Conservation (phyloP, 2,888 invertebrate species). For the Criorhina ranunculi region DNA sequence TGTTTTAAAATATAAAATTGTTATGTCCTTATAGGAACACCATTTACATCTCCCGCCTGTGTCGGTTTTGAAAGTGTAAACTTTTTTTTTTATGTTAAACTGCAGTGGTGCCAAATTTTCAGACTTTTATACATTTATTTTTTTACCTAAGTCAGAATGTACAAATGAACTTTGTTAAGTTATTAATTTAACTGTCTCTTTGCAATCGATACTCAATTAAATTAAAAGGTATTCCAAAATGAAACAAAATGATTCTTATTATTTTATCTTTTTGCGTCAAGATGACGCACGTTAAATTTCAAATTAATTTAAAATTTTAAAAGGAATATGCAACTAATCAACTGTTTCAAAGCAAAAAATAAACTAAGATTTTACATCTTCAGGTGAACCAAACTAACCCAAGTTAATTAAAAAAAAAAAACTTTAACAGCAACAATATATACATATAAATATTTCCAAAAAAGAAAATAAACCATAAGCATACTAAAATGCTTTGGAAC, state of each 20-base stretch:
- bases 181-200: too few species aligned
- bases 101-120: too few species aligned
- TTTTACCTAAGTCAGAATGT: not conserved
- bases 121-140: too few species aligned
- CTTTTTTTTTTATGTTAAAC: too few species aligned
- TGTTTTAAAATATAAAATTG: too few species aligned
- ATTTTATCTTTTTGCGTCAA: not conserved
- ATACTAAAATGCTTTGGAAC: conserved; percentile 73
- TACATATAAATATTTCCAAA: conserved; percentile 13
- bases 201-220: not conserved
- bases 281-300: conserved; percentile 13
- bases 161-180: too few species aligned
- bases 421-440: conserved; percentile 38
- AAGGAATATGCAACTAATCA: conserved; percentile 41
- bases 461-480: conserved; percentile 41
- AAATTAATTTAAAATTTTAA: not conserved
- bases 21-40: too few species aligned
- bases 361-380: conserved; percentile 6
- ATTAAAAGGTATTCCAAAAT: not conserved
- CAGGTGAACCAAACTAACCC: conserved; percentile 42
- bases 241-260: not conserved
- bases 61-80: too few species aligned
- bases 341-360: not conserved
- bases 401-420: conserved; percentile 21
- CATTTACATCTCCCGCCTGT: too few species aligned